phyloP scores from a whole-genome alignment of 2,797 vertebrate species.

The Gila robusta region DNA sequence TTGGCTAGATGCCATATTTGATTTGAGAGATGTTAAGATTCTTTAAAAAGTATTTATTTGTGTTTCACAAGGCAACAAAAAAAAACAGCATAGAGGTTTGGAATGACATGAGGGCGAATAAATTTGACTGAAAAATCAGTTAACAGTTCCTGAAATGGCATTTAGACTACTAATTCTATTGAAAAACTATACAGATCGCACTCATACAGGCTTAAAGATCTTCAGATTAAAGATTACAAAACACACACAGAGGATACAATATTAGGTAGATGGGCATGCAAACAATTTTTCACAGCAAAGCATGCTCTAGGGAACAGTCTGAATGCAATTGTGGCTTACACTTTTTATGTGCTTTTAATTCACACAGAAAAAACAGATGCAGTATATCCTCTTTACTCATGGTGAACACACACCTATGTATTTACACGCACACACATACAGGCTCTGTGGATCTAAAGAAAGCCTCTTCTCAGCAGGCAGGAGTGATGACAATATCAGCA shows the following conservation, averaged over 20 bases:
- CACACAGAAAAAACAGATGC: constrained; percentile 38
- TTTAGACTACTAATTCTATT: constrained; percentile 5
- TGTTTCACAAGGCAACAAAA: neutral
- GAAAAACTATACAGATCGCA: neutral
- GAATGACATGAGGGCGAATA: neutral
- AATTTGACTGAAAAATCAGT: neutral
- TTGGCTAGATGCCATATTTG: neutral
- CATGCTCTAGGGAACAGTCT: constrained; percentile 32
- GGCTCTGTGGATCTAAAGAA: constrained; percentile 55
- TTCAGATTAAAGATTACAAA: constrained; percentile 35
- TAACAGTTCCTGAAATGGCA: constrained; percentile 10
- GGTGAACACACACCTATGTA: constrained; percentile 29
- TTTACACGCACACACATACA: constrained; percentile 46
- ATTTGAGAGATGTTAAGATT: constrained; percentile 9
- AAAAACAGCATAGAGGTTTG: neutral
- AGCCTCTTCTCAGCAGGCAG: constrained; percentile 75
- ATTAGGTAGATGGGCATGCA: constrained; percentile 25
- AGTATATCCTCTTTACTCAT: constrained; percentile 56
- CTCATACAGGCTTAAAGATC: constrained; percentile 12
- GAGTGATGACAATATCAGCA: constrained; percentile 81
- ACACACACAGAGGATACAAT: constrained; percentile 29
- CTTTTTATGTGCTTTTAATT: constrained; percentile 50
- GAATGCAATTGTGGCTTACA: constrained; percentile 62
- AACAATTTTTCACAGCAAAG: constrained; percentile 32
- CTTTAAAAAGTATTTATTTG: neutral